Percentiles rank a stretch among this genome's conserved stretches.
Evolutionary conservation across 35 echinoderm and acorn worm species (phyloP).

Genomic region (Lytechinus pictus): DNA sequence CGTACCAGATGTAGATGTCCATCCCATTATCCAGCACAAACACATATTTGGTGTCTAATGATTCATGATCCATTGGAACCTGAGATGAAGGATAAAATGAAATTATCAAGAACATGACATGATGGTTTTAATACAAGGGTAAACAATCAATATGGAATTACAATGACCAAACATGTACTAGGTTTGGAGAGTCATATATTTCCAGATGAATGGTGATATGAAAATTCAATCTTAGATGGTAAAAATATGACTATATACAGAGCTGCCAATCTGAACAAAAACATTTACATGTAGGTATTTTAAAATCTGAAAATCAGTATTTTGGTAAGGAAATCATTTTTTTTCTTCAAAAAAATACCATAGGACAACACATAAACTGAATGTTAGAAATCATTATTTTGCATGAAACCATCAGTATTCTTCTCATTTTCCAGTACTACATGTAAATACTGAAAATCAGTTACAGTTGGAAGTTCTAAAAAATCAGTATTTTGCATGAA

Average conservation of each 20-base stretch:
- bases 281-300: background rate
- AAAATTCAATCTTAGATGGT: no score
- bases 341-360: no score
- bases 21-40: slow-evolving; percentile 83
- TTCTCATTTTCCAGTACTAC: no score
- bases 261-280: no score
- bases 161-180: background rate
- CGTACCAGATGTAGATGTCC: slow-evolving; percentile 90
- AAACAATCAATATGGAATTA: background rate
- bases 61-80: slow-evolving; percentile 77
- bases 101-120: background rate
- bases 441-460: no score
- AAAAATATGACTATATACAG: no score
- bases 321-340: no score
- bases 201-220: background rate
- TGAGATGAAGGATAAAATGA: slow-evolving; percentile 9
- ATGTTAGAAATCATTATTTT: no score
- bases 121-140: background rate
- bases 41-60: slow-evolving; percentile 84
- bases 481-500: no score
- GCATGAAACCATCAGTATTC: no score
- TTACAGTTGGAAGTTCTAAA: no score
- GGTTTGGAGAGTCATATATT: background rate
- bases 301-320: background rate
- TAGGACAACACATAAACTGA: no score